phyloP scores from a whole-genome alignment of 2,888 invertebrate species.

The Acanthosepion esculentum region DNA sequence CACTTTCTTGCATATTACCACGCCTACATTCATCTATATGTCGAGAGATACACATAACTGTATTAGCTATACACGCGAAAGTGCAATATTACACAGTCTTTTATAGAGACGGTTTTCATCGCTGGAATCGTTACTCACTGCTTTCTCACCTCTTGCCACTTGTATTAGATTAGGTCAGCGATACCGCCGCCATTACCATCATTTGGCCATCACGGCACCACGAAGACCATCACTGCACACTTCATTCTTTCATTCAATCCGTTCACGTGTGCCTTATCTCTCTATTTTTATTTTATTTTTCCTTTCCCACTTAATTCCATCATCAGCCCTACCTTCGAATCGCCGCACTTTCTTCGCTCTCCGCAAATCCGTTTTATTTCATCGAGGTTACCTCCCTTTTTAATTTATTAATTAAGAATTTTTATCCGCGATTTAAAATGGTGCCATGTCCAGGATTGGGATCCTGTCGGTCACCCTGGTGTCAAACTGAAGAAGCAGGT shows the following conservation, averaged over 20 bases:
- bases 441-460: background rate
- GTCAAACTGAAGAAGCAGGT: conserved; percentile 22
- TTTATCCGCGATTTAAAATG: conserved; percentile 6
- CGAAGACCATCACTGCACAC: background rate
- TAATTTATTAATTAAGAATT: conserved; percentile 33
- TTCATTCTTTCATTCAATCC: background rate
- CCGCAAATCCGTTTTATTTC: background rate
- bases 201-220: background rate
- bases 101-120: background rate
- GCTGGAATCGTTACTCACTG: background rate
- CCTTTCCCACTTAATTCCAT: background rate
- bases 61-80: background rate
- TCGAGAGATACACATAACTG: background rate
- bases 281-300: background rate
- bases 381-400: background rate
- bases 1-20: background rate
- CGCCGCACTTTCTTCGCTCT: background rate
- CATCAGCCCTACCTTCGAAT: background rate
- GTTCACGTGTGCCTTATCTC: background rate
- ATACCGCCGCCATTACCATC: background rate
- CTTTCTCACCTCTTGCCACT: background rate
- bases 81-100: background rate
- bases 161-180: background rate
- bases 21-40: background rate
- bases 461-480: background rate